These are phyloP conservation scores for Acanthopagrus latus DNA, from an alignment of 2,797 vertebrate species.

Conservation along the genomic window DNA sequence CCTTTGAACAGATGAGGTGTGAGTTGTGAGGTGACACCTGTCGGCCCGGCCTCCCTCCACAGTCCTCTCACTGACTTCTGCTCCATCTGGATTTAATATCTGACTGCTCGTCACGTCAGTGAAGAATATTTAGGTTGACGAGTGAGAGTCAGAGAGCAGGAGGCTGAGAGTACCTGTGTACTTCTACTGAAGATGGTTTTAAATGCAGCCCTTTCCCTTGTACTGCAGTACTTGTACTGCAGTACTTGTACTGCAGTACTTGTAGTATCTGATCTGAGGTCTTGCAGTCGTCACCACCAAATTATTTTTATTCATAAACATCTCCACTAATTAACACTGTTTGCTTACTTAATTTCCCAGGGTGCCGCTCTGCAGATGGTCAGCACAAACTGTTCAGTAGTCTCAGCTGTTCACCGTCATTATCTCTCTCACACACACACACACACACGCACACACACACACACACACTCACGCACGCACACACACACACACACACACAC, in stretches of 20 bases:
- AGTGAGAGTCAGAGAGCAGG: too few relatives aligned
- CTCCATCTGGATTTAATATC: background rate
- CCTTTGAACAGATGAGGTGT: conserved; percentile 4
- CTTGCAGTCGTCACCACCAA: conserved; percentile 1
- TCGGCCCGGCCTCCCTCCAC: background rate
- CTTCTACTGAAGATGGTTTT: too few relatives aligned
- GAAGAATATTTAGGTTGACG: background rate
- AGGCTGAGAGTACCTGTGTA: too few relatives aligned
- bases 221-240: too few relatives aligned
- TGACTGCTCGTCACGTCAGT: too few relatives aligned
- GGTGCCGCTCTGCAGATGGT: conserved; percentile 76
- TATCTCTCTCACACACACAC: conserved; percentile 3
- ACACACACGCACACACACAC: conserved; percentile 8
- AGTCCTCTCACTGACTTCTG: background rate
- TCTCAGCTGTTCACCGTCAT: conserved; percentile 68
- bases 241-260: too few relatives aligned
- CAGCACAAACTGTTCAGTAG: conserved; percentile 74
- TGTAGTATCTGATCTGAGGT: too few relatives aligned
- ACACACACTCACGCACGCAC: background rate
- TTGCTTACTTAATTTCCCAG: conserved; percentile 78
- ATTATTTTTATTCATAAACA: conserved; percentile 40
- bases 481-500: too few relatives aligned
- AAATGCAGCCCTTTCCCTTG: too few relatives aligned
- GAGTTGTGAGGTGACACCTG: background rate
- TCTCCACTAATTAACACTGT: conserved; percentile 68